Evolutionary conservation across 37 sponge, comb jelly and placozoan genomes (phyloP).

Genomic region (Petrosia ficiformis): DNA sequence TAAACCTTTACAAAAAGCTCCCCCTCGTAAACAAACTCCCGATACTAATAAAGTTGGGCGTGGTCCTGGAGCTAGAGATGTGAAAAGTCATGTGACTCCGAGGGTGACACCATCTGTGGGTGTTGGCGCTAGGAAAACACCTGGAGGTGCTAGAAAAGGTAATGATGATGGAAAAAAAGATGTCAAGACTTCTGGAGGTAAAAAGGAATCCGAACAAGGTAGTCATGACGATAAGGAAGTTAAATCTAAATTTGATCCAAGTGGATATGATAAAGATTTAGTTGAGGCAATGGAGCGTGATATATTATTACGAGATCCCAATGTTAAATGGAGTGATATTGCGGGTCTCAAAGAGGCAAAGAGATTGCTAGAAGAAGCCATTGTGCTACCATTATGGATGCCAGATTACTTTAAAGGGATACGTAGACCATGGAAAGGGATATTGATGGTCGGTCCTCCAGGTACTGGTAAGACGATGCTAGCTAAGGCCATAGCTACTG

Average conservation of each 20-base stretch:
- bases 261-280: conserved; percentile 93
- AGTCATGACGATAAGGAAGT: conserved; percentile 76
- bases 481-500: conserved; percentile 98
- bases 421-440: conserved; percentile 97
- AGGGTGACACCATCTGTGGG: not conserved
- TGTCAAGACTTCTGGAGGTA: not conserved
- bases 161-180: not conserved
- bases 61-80: conserved; percentile 1
- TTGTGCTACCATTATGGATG: conserved; percentile 95
- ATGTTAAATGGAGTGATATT: conserved; percentile 93
- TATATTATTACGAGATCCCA: conserved; percentile 86
- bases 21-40: not conserved
- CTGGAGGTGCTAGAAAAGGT: not conserved
- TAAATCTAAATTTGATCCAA: conserved; percentile 66
- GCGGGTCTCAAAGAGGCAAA: conserved; percentile 96
- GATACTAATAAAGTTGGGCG: conserved; percentile 20
- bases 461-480: conserved; percentile 98
- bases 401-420: conserved; percentile 98
- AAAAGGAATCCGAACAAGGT: not conserved
- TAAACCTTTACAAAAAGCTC: conserved; percentile 1
- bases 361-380: conserved; percentile 93
- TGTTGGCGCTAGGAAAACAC: conserved; percentile 7
- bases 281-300: conserved; percentile 93
- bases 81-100: not conserved
- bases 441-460: conserved; percentile 96